Evolutionary conservation across 2,797 vertebrate species (phyloP), one percentile per base, ranked within the genome.

Genomic region (Periparus ater): DNA sequence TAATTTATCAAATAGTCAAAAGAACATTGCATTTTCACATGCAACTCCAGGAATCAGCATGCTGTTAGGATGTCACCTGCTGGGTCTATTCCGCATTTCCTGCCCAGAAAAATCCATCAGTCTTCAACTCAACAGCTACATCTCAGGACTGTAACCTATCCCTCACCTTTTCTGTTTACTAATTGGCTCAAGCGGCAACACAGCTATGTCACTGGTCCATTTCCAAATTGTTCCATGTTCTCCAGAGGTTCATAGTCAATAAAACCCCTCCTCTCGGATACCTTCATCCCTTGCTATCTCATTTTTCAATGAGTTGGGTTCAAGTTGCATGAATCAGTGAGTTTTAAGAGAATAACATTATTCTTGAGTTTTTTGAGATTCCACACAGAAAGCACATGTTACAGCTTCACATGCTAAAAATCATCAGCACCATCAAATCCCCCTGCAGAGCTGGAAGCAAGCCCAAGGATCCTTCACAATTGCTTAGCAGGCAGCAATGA

Each of bases 121-220:
- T 29, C 20, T 44, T 55, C 55, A 66, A 6, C 1, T 51, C 47
- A 58, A 5, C 1, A 10, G 7, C n/a, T 40, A 13, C 17, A 51
- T 16, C 21, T 65, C 34, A 57, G 36, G 57, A 45, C 23, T 57
- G n/a, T 12, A 51, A 85, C 30, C 14, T 22, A 8, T 8, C 10
- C 4, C 25, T 78, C 14, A 11, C 7, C 8, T 58, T 50, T 86
- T 38, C 40, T 32, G 3, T 36, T 91, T 47, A n/a, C 11, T 27
- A 5, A 0, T 0, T 38, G 53, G 10, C 11, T 67, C 40, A 38
- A 44, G 44, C 74, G n/a, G 29, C 51, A 55, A 30, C 2, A 6
- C 14, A 2, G 11, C 40, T 13, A 17, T 16, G 22, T 63, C 86
- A 55, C 7, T 8, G 51, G 58, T 17, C 30, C 19, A 4, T 18